Base-by-base conservation (phyloP, 2,797 vertebrate genomes). In the Momotus momota region DNA sequence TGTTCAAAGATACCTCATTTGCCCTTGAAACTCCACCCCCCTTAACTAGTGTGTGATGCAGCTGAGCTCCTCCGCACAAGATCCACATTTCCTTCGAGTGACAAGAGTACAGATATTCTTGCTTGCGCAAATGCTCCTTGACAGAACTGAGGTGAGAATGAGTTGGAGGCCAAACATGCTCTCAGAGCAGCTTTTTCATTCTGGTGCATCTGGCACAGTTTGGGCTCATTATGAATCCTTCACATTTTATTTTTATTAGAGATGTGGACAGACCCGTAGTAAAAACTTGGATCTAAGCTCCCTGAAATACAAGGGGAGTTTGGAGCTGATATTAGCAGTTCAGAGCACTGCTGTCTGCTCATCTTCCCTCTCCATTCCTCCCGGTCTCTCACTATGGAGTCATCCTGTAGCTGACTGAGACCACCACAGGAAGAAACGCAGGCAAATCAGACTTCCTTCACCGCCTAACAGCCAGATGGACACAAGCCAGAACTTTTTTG, bases 1-100 rank as follows among this genome's bases (percentile, higher is more conserved):
- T 93, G 78, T 26, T 90, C 35, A 10, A 4, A 96, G 90, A 91
- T 83, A 96, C 95, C 88, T 93, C 92, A 82, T 81, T 90, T 77
- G 91, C 92, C 85, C 91, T 92, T 73, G 82, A 78, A 96, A 80
- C 78, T 93, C 48, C 85, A 95, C 71, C 94, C 88, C 75, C 77
- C 88, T 81, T 92, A 85, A 66, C 54, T 74, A 27, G 82, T 8
- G 55, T 86, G 83, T 25, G 69, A 94, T 93, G 91, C 33, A 90
- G 88, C 87, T 38, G 62, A 91, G 93, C 94, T 93, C 96, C 96
- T 92, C 91, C 91, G 49, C 91, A 79, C 88, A 93, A 86, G 93
- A 86, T 86, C 78, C 88, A 71, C 87, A 52, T 23, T 77, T 83
- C 78, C 74, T 65, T 45, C 77, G 86, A 94, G 81, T 90, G 96